Conservation (phyloP, 1,140 invertebrate genomes). For the Drosophila trapezifrons region DNA sequence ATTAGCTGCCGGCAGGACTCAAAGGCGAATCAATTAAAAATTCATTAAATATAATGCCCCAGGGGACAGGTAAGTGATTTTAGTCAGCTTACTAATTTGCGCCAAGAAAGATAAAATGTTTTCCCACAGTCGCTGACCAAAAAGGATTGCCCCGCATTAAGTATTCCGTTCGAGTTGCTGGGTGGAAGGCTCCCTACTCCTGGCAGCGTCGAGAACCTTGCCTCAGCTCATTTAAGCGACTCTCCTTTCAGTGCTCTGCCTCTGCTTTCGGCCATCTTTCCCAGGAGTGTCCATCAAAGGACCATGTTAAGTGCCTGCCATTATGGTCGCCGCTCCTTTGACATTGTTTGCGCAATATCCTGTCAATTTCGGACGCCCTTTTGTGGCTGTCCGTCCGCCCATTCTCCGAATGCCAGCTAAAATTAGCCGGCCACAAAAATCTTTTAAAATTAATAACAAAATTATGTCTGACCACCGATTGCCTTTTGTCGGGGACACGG, state of each 20-base stretch:
- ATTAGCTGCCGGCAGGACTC: neutral
- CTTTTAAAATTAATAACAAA: conserved; percentile 29
- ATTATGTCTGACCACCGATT: conserved; percentile 6
- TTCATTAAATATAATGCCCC: conserved; percentile 15
- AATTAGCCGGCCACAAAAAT: conserved; percentile 21
- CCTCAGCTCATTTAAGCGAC: neutral
- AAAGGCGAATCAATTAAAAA: conserved; percentile 40
- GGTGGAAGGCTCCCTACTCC: neutral
- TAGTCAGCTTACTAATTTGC: conserved; percentile 21
- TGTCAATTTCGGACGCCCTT: conserved; percentile 19
- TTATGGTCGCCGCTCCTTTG: conserved; percentile 26
- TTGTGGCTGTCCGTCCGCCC: neutral
- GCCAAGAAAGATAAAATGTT: conserved; percentile 18
- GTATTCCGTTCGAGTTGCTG: conserved; percentile 1
- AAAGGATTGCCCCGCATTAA: conserved; percentile 7
- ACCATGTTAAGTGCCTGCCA: conserved; percentile 19
- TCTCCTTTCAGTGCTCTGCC: neutral
- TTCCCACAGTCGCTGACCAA: conserved; percentile 3
- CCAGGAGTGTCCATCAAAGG: conserved; percentile 20
- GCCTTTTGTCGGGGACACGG: neutral
- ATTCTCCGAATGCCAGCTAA: neutral
- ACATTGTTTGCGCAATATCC: conserved; percentile 29
- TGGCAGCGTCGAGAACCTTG: neutral
- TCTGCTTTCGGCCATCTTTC: neutral
- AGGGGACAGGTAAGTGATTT: conserved; percentile 30